phyloP scores from a whole-genome alignment of 2,888 invertebrate genomes.

The Archaeoteleia sp. region DNA sequence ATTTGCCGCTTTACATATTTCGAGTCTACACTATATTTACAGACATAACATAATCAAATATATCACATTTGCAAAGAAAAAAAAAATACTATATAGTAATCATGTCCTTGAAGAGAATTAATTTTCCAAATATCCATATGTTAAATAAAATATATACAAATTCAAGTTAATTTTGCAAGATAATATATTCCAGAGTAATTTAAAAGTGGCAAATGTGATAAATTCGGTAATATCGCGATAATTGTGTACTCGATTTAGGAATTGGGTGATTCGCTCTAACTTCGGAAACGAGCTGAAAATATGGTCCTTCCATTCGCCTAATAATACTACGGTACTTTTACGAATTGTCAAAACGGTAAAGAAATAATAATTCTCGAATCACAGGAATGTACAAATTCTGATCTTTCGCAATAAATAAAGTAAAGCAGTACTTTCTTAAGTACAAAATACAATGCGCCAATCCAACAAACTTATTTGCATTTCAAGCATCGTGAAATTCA shows the following conservation, averaged over 20 bases:
- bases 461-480: too few relatives aligned
- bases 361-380: slow-evolving; percentile 21
- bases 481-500: too few relatives aligned
- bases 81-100: too few relatives aligned
- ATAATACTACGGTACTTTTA: slow-evolving; percentile 26
- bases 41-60: slow-evolving; percentile 37
- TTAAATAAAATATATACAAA: too few relatives aligned
- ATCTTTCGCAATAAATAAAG: slow-evolving; percentile 30
- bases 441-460: slow-evolving; percentile 8
- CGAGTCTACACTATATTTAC: slow-evolving; percentile 47
- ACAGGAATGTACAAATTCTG: slow-evolving; percentile 44
- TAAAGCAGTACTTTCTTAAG: slow-evolving; percentile 13
- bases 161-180: not conserved
- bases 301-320: slow-evolving; percentile 4
- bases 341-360: slow-evolving; percentile 11
- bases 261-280: slow-evolving; percentile 28
- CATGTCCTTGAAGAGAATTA: too few relatives aligned
- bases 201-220: slow-evolving; percentile 38
- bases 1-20: slow-evolving; percentile 65
- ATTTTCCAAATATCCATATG: too few relatives aligned
- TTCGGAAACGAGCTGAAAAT: not conserved
- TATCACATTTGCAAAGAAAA: slow-evolving; percentile 43
- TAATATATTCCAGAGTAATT: too few relatives aligned
- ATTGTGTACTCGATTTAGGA: slow-evolving; percentile 36
- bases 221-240: slow-evolving; percentile 32